Evolutionary conservation across 2,797 vertebrate species (phyloP).

Genomic region (Staurois parvus): DNA sequence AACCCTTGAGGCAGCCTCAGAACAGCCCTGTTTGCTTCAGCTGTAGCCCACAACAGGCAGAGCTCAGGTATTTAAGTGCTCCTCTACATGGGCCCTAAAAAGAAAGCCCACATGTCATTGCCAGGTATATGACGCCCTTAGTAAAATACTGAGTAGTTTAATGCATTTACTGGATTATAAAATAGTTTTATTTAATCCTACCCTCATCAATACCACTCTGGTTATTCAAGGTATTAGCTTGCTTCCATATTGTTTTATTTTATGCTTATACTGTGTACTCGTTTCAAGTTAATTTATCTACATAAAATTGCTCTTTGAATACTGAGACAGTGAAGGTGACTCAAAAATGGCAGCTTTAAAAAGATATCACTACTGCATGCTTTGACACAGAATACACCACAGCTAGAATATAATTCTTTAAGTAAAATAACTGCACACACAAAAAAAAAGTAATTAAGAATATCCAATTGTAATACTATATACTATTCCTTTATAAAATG

Average conservation of each 20-base stretch:
- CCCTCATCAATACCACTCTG: conserved; percentile 10
- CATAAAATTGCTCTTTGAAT: not conserved
- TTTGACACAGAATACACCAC: conserved; percentile 24
- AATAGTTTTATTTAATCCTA: not conserved
- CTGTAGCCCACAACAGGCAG: not conserved
- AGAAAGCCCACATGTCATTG: not conserved
- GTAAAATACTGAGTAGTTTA: conserved; percentile 14
- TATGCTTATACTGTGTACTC: not conserved
- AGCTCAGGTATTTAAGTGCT: too few relatives aligned
- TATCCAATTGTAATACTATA: conserved; percentile 54
- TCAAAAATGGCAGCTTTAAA: conserved; percentile 23
- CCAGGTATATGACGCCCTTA: not conserved
- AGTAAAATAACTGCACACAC: conserved; percentile 6
- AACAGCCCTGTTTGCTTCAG: not conserved
- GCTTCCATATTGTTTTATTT: not conserved
- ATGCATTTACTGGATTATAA: not conserved
- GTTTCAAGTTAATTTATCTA: not conserved
- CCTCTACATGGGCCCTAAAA: not conserved
- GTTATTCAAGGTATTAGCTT: not conserved
- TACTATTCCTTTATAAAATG: conserved; percentile 33
- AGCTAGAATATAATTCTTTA: conserved; percentile 9
- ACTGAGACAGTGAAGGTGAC: conserved; percentile 15
- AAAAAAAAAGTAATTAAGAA: conserved; percentile 33
- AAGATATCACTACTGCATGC: conserved; percentile 40
- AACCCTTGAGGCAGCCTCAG: not conserved